phyloP scores from a whole-genome alignment of 2,888 invertebrate species.

The Chouioia cunea region DNA sequence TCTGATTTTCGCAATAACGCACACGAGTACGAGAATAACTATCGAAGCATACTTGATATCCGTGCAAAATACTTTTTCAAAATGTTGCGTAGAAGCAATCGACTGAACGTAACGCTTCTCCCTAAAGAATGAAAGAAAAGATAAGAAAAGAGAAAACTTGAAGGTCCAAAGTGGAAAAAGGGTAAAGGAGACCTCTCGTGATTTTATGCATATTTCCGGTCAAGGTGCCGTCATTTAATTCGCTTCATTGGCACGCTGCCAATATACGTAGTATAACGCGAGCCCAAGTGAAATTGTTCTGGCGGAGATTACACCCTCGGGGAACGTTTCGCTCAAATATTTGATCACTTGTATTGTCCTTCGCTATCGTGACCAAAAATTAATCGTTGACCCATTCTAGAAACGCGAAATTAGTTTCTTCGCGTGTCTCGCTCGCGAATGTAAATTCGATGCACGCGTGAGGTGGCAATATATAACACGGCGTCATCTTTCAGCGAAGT shows the following conservation, averaged over 20 bases:
- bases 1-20: no score
- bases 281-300: background rate
- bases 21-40: no score
- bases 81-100: no score
- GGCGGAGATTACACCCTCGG: background rate
- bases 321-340: slow-evolving; percentile 22
- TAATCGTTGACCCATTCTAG: background rate
- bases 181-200: no score
- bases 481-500: background rate
- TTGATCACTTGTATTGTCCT: slow-evolving; percentile 18
- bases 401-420: slow-evolving; percentile 15
- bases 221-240: slow-evolving; percentile 13
- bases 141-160: no score
- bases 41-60: no score
- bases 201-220: slow-evolving; percentile 17
- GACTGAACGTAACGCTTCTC: no score
- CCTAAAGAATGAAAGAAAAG: no score
- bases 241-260: slow-evolving; percentile 27
- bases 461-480: background rate
- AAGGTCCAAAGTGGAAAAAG: no score
- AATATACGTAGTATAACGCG: background rate
- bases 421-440: background rate
- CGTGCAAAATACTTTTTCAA: no score
- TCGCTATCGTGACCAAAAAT: background rate
- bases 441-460: background rate